Conservation (phyloP, 2,113 vertebrate species). For the Deroptyus accipitrinus region DNA sequence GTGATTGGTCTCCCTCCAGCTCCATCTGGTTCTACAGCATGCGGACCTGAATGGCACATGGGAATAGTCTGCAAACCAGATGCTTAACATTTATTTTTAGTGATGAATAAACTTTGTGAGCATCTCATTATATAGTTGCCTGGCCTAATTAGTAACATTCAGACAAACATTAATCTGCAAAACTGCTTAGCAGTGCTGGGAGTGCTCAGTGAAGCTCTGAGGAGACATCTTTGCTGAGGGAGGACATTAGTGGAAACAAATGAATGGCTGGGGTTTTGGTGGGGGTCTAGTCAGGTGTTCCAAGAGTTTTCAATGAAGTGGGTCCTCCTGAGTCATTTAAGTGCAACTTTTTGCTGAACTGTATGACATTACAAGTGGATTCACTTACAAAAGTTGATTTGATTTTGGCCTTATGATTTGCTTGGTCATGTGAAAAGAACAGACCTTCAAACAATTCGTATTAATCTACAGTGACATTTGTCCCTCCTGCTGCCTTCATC, state of each 20-base stretch:
- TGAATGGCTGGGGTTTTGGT: neutral
- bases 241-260: neutral
- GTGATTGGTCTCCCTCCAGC: conserved; percentile 51
- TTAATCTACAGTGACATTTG: neutral
- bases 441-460: neutral
- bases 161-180: conserved; percentile 48
- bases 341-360: neutral
- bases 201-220: conserved; percentile 1
- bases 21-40: conserved; percentile 50
- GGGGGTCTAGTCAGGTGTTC: neutral
- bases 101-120: conserved; percentile 67
- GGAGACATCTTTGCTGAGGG: neutral
- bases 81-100: conserved; percentile 65
- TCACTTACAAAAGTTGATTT: neutral
- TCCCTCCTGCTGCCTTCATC: neutral
- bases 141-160: conserved; percentile 62
- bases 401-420: neutral
- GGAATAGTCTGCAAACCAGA: conserved; percentile 58
- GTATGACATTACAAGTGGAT: neutral
- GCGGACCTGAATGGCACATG: conserved; percentile 37
- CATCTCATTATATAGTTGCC: conserved; percentile 62
- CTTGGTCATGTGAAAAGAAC: neutral
- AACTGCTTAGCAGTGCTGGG: neutral
- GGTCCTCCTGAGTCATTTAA: neutral
- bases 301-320: neutral